Evolutionary conservation across 2,113 vertebrate species (phyloP), one percentile per base, ranked within the genome.

Genomic region (Apeltes quadracus): DNA sequence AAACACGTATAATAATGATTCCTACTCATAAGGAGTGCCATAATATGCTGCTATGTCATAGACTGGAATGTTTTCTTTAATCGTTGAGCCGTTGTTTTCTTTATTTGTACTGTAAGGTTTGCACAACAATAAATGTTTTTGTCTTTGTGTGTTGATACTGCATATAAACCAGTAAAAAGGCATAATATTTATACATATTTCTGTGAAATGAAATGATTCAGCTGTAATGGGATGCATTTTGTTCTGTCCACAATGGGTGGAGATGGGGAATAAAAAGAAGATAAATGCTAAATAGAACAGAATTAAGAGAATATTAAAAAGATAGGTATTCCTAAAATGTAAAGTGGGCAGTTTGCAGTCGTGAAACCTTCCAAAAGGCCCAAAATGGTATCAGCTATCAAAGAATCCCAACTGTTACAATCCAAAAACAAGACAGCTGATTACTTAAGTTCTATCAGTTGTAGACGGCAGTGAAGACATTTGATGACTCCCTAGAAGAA

Each of bases 21-120:
- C 55, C 82, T 61, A 54, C 61, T 75, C 57, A 34, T 65, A 76
- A 82, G 77, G 84, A 91, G 89, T 85, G 90, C 84, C 87, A 84
- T 89, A 86, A 86, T 87, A 87, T 89, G 91, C 90, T 92, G 91
- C 91, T 92, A 89, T 85, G 88, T 88, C 85, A 84, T 82, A 83
- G 87, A 92, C 91, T 89, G 90, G 88, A 88, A 87, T 72, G 23
- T 62, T 84, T 84, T 88, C 72, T 44, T 84, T 90, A 85, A 83
- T 82, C 81, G 87, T 88, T 81, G 81, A 79, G 67, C 72, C 48
- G 72, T 66, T 73, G 57, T 90, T 71, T 55, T 78, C 73, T 85
- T 54, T 88, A 50, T 85, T 85, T 90, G 83, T 89, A 91, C 86
- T 92, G 90, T 90, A 88, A 86, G 79, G 80, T 87, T 88, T 89